Percentiles rank a stretch among this genome's conserved stretches.
Evolutionary conservation across 2,113 vertebrate species (phyloP).

Genomic region (Megaceryle maxima): DNA sequence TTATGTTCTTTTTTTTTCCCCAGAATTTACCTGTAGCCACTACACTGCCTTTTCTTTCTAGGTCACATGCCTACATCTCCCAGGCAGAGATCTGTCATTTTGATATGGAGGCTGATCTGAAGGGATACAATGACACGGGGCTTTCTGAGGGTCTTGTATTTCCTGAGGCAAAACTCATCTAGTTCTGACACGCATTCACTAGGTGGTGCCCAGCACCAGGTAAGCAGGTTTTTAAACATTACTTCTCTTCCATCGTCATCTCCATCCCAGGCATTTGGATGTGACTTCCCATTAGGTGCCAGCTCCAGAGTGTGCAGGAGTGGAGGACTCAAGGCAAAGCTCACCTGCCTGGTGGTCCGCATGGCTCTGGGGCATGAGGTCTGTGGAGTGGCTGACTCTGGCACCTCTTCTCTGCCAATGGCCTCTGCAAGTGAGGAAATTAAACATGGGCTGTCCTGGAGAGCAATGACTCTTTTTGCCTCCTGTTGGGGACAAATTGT

Average conservation of each 20-base stretch:
- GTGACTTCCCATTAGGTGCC: neutral
- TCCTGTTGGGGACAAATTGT: neutral
- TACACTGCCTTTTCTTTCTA: neutral
- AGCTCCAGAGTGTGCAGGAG: neutral
- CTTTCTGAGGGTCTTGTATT: neutral
- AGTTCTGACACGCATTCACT: fast-evolving
- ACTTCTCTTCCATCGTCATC: neutral
- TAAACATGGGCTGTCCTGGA: neutral
- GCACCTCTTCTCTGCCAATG: neutral
- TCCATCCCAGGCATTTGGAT: neutral
- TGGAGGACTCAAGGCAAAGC: fast-evolving
- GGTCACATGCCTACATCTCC: neutral
- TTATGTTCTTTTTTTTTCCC: neutral
- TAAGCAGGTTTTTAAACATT: neutral
- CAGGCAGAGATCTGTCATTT: neutral
- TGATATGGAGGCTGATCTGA: neutral
- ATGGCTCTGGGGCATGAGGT: fast-evolving
- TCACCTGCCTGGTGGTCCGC: fast-evolving
- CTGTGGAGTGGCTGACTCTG: neutral
- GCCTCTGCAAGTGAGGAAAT: neutral
- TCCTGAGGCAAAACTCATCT: neutral
- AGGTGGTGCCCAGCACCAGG: neutral
- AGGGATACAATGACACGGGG: neutral
- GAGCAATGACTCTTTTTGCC: neutral
- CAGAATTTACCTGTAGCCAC: neutral